These are phyloP conservation scores for Montifringilla adamsi DNA, from an alignment of 2,113 vertebrate species.

Conservation along the genomic window DNA sequence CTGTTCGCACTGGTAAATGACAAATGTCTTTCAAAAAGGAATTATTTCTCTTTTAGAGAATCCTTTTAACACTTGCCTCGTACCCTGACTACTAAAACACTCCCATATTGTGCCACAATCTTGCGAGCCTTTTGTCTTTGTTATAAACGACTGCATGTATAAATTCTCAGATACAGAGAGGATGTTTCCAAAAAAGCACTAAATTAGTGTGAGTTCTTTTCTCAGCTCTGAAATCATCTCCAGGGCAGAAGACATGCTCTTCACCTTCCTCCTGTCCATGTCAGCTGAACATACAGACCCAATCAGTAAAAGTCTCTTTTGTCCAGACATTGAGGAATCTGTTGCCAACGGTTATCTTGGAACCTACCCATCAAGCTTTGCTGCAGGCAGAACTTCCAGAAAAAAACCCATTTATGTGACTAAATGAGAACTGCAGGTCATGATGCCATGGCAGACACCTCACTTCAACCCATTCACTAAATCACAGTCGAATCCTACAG, in stretches of 20 bases:
- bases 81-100: background rate
- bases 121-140: background rate
- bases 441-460: background rate
- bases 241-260: background rate
- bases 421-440: background rate
- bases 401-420: rapidly evolving
- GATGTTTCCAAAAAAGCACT: background rate
- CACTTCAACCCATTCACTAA: background rate
- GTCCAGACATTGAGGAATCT: background rate
- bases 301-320: background rate
- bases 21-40: background rate
- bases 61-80: background rate
- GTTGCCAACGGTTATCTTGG: background rate
- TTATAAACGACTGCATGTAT: background rate
- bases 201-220: background rate
- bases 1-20: background rate
- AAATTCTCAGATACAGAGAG: background rate
- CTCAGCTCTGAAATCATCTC: background rate
- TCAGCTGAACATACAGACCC: background rate
- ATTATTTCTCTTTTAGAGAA: background rate
- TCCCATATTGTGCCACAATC: rapidly evolving
- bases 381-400: background rate
- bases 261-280: background rate
- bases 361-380: background rate
- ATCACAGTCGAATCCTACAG: background rate